These are phyloP conservation scores for Cenopis cana DNA, from an alignment of 2,888 invertebrate genomes.

Conservation along the genomic window DNA sequence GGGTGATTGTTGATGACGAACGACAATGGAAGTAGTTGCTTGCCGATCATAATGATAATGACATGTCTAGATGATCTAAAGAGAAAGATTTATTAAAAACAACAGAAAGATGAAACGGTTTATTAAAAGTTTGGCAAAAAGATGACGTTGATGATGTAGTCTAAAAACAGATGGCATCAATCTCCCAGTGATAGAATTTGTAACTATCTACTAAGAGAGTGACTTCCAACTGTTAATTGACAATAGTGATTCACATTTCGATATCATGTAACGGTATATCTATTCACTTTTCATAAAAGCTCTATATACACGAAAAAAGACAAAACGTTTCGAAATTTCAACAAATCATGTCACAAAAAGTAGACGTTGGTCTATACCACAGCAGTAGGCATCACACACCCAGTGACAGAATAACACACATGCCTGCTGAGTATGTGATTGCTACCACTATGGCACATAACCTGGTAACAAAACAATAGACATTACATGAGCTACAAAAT, in stretches of 20 bases:
- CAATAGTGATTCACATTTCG: background rate
- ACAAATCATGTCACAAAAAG: background rate
- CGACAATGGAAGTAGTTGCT: background rate
- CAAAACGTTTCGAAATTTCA: background rate
- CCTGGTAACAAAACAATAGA: too few relatives aligned
- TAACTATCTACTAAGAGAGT: constrained; percentile 48
- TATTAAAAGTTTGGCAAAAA: background rate
- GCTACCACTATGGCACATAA: constrained; percentile 15
- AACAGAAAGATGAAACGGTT: background rate
- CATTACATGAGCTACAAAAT: too few relatives aligned
- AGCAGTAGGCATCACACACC: constrained; percentile 51
- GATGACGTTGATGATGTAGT: constrained; percentile 12
- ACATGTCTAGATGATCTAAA: background rate
- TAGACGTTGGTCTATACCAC: constrained; percentile 12
- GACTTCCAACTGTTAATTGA: constrained; percentile 45
- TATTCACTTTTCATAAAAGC: background rate
- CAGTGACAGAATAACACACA: constrained; percentile 55
- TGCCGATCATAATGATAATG: background rate
- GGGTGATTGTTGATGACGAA: constrained; percentile 42
- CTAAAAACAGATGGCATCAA: constrained; percentile 47
- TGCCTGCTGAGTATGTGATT: constrained; percentile 48
- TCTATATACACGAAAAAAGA: background rate
- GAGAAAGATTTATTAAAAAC: background rate
- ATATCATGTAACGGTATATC: background rate
- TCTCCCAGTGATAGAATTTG: constrained; percentile 53